Evolutionary conservation across 2,113 vertebrate species (phyloP).

Genomic region (Cygnus buccinator): DNA sequence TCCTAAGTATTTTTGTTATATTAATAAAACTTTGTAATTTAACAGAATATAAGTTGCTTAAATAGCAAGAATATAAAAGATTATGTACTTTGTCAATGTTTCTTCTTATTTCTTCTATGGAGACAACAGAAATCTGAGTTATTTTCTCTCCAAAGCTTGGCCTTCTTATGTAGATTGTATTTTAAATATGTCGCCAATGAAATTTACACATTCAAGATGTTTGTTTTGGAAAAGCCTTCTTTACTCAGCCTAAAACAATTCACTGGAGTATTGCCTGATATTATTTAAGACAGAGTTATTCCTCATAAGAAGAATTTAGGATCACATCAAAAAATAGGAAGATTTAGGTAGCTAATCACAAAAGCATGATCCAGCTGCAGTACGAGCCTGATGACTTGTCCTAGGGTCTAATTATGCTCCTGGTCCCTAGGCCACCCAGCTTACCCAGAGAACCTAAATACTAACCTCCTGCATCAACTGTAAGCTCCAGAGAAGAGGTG

Average conservation of each 20-base stretch:
- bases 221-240: not conserved
- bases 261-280: not conserved
- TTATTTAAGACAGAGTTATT: not conserved
- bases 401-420: not conserved
- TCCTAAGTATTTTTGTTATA: not conserved
- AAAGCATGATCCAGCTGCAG: not conserved
- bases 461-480: not conserved
- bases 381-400: not conserved
- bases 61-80: not conserved
- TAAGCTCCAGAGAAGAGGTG: not conserved
- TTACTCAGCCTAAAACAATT: not conserved
- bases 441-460: not conserved
- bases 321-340: not conserved
- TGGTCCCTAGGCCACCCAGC: not conserved
- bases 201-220: not conserved
- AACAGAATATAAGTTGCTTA: not conserved
- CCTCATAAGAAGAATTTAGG: not conserved
- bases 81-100: not conserved
- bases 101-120: not conserved
- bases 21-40: not conserved
- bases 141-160: not conserved
- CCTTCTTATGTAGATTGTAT: not conserved
- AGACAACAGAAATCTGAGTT: not conserved
- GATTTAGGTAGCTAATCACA: not conserved
- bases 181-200: not conserved